phyloP scores from a whole-genome alignment of 2,888 invertebrate genomes.

The Cataglyphis altisquamis region DNA sequence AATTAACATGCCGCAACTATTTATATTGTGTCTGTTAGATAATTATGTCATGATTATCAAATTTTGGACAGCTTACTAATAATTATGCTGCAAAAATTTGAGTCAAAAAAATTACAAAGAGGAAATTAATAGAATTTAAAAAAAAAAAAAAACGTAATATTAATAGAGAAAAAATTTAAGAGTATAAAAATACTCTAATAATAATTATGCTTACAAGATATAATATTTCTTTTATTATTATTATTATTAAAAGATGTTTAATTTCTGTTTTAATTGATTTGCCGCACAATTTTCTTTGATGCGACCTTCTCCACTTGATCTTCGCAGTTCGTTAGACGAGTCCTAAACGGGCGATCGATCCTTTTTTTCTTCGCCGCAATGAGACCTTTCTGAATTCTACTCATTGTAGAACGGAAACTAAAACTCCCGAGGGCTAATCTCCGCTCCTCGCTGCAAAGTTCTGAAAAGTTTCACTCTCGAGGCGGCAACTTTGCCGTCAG shows the following conservation, averaged over 20 bases:
- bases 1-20: constrained; percentile 27
- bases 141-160: not conserved
- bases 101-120: not conserved
- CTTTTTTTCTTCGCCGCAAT: constrained; percentile 58
- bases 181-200: not conserved
- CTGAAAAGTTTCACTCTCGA: constrained; percentile 71
- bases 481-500: constrained; percentile 75
- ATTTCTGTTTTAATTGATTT: constrained; percentile 12
- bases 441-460: constrained; percentile 69
- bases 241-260: not conserved
- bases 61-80: not conserved
- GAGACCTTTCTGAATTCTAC: constrained; percentile 72
- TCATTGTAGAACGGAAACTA: constrained; percentile 74
- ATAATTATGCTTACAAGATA: not conserved
- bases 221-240: not conserved
- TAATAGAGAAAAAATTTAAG: not conserved
- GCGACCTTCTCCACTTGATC: not conserved
- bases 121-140: not conserved
- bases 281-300: not conserved
- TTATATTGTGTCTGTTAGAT: not conserved
- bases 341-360: constrained; percentile 56
- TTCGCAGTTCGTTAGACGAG: constrained; percentile 5
- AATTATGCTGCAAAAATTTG: not conserved
- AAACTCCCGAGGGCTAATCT: constrained; percentile 76
- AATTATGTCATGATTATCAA: not conserved